Evolutionary conservation across 2,113 vertebrate species (phyloP).

Genomic region (Narcine bancroftii): DNA sequence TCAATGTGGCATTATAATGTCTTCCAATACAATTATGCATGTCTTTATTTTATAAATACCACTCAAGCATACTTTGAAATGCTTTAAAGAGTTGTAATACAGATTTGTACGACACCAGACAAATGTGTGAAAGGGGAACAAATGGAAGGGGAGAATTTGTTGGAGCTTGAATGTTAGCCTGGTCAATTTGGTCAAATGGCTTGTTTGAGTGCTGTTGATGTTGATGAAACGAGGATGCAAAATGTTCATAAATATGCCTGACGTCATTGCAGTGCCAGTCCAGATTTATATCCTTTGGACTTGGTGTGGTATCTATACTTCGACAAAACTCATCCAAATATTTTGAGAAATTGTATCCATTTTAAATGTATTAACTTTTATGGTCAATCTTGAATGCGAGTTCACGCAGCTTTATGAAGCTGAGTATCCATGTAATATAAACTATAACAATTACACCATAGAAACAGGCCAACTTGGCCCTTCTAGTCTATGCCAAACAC

Average conservation of each 20-base stretch:
- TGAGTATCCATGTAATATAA: too few relatives aligned
- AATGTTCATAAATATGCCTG: neutral
- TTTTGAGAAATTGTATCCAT: neutral
- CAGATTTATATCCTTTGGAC: neutral
- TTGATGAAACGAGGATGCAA: neutral
- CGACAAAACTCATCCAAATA: neutral
- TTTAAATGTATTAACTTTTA: neutral
- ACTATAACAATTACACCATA: too few relatives aligned
- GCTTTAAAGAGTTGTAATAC: neutral
- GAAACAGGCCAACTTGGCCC: too few relatives aligned
- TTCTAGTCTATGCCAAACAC: too few relatives aligned
- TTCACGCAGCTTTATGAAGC: neutral
- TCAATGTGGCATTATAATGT: neutral
- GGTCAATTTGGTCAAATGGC: neutral
- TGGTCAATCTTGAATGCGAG: neutral
- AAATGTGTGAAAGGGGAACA: neutral
- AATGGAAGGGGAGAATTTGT: neutral
- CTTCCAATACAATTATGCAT: too few relatives aligned
- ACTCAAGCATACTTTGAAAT: too few relatives aligned
- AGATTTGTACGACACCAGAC: neutral
- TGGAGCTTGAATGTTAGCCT: neutral
- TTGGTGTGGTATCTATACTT: neutral
- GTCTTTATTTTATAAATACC: too few relatives aligned
- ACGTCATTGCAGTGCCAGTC: neutral
- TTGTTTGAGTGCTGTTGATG: neutral